These are phyloP conservation scores for Prunella strophiata DNA, from an alignment of 2,797 vertebrate genomes.

Conservation along the genomic window DNA sequence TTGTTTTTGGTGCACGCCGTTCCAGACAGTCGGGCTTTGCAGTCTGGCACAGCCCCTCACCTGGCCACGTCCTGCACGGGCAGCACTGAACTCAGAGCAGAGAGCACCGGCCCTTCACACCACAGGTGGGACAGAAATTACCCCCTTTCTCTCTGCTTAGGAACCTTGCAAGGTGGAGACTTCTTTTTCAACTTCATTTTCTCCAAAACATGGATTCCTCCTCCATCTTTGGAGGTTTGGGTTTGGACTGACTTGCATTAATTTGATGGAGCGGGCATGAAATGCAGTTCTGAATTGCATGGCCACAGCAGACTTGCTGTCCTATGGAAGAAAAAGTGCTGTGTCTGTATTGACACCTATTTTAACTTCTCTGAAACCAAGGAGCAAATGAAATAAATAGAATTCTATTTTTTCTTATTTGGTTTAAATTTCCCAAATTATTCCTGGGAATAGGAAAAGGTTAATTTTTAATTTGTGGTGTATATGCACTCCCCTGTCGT, in stretches of 20 bases:
- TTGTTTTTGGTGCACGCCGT: background rate
- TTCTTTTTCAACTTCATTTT: background rate
- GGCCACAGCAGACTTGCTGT: background rate
- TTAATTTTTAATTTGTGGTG: background rate
- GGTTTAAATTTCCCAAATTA: slow-evolving; percentile 28
- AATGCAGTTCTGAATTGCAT: background rate
- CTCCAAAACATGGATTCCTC: background rate
- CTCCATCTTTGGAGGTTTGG: background rate
- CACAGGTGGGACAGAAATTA: fast-evolving
- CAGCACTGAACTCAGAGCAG: background rate
- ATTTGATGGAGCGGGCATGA: background rate
- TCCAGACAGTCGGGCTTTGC: background rate
- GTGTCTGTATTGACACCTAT: background rate
- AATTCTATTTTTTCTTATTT: slow-evolving; percentile 54
- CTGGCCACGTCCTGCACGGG: background rate
- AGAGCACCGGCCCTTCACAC: background rate
- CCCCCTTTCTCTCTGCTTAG: background rate
- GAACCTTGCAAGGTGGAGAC: background rate
- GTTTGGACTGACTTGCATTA: background rate
- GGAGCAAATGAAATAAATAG: slow-evolving; percentile 42
- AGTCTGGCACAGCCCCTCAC: background rate
- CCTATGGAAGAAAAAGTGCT: background rate
- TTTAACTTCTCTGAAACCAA: slow-evolving; percentile 30
- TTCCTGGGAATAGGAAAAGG: slow-evolving; percentile 27
- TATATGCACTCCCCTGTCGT: background rate